These are phyloP conservation scores for Lagodon rhomboides DNA, from an alignment of 2,797 vertebrate genomes.

Conservation along the genomic window DNA sequence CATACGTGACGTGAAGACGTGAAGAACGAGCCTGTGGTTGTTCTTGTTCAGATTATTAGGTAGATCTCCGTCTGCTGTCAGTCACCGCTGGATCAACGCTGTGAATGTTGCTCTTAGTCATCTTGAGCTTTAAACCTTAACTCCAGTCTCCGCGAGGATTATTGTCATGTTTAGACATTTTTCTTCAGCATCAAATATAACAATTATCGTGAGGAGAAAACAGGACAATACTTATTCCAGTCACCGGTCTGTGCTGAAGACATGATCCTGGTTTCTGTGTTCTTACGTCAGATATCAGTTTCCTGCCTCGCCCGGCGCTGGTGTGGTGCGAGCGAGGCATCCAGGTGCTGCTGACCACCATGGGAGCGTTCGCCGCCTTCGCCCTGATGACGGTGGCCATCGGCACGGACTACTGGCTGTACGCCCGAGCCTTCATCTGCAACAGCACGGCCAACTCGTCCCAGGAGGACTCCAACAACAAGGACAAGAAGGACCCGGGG, in stretches of 20 bases:
- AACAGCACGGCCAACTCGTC: constrained; percentile 92
- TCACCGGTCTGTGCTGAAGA: not conserved
- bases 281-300: constrained; percentile 60
- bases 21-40: too few species aligned
- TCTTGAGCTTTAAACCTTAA: not conserved
- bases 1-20: too few species aligned
- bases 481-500: constrained; percentile 93
- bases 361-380: constrained; percentile 94
- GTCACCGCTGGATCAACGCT: not conserved
- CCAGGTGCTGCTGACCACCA: constrained; percentile 92
- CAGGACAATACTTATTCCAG: too few species aligned
- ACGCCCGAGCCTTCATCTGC: constrained; percentile 94
- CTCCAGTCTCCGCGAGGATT: too few species aligned
- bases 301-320: constrained; percentile 82
- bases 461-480: constrained; percentile 87
- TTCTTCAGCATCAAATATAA: not conserved
- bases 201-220: too few species aligned
- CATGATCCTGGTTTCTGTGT: not conserved
- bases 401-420: constrained; percentile 96
- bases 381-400: constrained; percentile 96
- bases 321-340: constrained; percentile 94
- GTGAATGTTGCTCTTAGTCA: not conserved
- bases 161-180: too few species aligned
- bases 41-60: too few species aligned
- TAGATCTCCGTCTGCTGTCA: not conserved